Evolutionary conservation across 2,888 invertebrate species (phyloP).

Genomic region (Phrixothrix hirtus): DNA sequence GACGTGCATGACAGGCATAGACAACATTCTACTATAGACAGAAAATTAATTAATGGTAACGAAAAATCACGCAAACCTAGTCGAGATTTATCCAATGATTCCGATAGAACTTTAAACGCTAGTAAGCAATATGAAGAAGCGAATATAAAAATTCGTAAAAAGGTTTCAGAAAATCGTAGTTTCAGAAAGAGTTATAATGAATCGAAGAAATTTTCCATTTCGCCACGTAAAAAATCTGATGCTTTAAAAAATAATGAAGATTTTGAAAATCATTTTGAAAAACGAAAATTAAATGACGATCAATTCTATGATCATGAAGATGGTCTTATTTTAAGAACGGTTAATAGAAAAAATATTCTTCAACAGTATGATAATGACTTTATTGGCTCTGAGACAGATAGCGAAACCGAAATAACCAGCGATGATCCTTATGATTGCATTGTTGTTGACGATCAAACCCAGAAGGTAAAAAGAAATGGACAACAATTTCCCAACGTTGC

Average conservation of each 20-base stretch:
- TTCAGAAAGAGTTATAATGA: constrained; percentile 51
- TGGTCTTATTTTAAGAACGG: constrained; percentile 70
- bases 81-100: constrained; percentile 53
- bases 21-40: constrained; percentile 9
- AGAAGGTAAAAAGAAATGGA: constrained; percentile 43
- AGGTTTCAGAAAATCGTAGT: constrained; percentile 49
- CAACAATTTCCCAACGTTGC: constrained; percentile 57
- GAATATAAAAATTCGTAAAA: constrained; percentile 51
- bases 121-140: constrained; percentile 41
- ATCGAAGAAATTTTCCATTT: constrained; percentile 38
- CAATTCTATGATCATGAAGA: constrained; percentile 72
- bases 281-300: constrained; percentile 55
- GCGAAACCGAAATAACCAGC: constrained; percentile 67
- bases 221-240: constrained; percentile 32
- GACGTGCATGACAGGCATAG: constrained; percentile 58
- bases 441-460: constrained; percentile 72
- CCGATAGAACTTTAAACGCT: constrained; percentile 53
- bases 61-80: constrained; percentile 31
- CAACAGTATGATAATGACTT: constrained; percentile 67
- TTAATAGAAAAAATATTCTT: constrained; percentile 72
- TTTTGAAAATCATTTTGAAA: constrained; percentile 37
- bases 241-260: constrained; percentile 30
- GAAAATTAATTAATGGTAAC: constrained; percentile 16
- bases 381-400: constrained; percentile 66
- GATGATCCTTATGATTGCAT: constrained; percentile 81